phyloP scores from a whole-genome alignment of 53 echinoderm and acorn worm species.

The Stichopus horrens region DNA sequence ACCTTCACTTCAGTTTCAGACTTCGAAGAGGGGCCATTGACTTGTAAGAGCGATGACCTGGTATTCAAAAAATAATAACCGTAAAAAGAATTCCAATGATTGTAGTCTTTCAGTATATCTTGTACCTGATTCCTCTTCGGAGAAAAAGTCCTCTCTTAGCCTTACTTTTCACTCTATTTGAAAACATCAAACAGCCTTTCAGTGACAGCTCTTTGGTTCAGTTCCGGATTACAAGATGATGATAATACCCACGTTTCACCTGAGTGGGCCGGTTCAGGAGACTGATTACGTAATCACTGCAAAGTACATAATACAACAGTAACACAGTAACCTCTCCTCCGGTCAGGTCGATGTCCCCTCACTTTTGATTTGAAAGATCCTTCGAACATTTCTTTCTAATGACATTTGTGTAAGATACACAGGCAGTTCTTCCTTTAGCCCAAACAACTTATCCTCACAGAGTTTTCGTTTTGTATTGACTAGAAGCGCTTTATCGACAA shows the following conservation, averaged over 20 bases:
- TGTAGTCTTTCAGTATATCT: no score
- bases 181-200: background rate
- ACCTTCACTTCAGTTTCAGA: no score
- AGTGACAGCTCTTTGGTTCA: background rate
- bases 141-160: background rate
- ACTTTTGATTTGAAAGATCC: background rate
- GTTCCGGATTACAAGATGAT: background rate
- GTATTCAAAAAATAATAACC: no score
- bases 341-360: slow-evolving; percentile 10
- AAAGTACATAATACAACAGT: background rate
- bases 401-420: background rate
- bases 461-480: no score
- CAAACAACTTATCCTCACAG: no score
- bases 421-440: no score
- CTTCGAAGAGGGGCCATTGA: no score
- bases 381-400: background rate
- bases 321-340: background rate
- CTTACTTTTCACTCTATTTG: background rate
- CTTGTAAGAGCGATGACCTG: no score
- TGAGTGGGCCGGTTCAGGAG: background rate
- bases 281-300: background rate
- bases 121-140: background rate
- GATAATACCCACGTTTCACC: background rate
- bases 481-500: no score
- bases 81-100: no score